phyloP scores from a whole-genome alignment of 2,797 vertebrate species.

The Botia kubotai region DNA sequence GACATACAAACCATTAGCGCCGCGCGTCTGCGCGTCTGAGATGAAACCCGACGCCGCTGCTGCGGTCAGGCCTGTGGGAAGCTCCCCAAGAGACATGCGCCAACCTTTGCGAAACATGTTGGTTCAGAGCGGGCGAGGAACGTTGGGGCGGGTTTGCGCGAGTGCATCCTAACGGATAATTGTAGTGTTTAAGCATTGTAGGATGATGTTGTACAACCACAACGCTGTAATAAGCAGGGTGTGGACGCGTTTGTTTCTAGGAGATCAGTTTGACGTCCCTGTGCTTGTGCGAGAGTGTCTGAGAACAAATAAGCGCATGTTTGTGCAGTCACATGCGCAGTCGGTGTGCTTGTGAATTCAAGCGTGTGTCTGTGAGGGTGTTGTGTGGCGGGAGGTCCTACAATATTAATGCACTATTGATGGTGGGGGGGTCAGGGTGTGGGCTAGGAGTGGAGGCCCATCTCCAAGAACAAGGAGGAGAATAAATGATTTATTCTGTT shows the following conservation, averaged over 20 bases:
- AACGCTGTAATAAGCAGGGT: background rate
- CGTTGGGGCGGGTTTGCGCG: slow-evolving; percentile 4
- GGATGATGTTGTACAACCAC: slow-evolving; percentile 7
- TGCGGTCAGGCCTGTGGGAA: slow-evolving; percentile 44
- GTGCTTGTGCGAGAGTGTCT: background rate
- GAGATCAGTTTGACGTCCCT: background rate
- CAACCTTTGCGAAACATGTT: slow-evolving; percentile 41
- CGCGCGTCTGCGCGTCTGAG: slow-evolving; percentile 1
- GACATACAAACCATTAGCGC: slow-evolving; percentile 42
- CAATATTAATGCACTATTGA: slow-evolving; percentile 62
- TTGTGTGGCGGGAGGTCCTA: slow-evolving; percentile 51
- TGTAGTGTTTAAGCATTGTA: slow-evolving; percentile 29
- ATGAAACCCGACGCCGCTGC: slow-evolving; percentile 36
- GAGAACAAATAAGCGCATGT: background rate
- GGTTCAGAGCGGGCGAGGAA: slow-evolving; percentile 10
- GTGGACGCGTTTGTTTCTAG: background rate
- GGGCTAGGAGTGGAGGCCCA: slow-evolving; percentile 38
- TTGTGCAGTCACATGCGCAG: background rate
- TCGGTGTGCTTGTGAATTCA: background rate
- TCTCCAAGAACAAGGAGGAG: slow-evolving; percentile 73
- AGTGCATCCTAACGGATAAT: slow-evolving; percentile 26
- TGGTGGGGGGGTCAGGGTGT: slow-evolving; percentile 49
- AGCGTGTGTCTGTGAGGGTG: slow-evolving; percentile 23
- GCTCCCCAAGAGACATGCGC: slow-evolving; percentile 14
- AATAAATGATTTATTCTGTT: slow-evolving; percentile 81